Evolutionary conservation across 2,888 invertebrate species (phyloP).

Genomic region (Stomorhina lunata): DNA sequence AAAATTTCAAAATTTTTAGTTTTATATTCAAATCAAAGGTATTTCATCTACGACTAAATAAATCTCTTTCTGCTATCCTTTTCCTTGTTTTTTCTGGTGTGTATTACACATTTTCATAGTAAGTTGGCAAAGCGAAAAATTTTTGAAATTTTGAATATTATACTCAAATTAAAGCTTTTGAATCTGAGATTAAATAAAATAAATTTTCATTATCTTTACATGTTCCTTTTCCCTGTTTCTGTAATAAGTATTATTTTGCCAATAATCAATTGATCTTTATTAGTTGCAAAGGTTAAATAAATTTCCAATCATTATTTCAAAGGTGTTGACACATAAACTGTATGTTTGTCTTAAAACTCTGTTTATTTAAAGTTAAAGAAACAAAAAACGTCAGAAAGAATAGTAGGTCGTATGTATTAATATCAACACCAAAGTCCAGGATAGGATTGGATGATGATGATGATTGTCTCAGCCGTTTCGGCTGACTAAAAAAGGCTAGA

Average conservation of each 20-base stretch:
- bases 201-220: not conserved
- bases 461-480: not conserved
- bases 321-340: constrained; percentile 52
- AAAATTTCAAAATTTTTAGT: too few species aligned
- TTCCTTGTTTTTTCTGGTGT: too few species aligned
- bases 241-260: constrained; percentile 5
- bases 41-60: too few species aligned
- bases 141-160: not conserved
- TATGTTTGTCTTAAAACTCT: not conserved
- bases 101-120: too few species aligned
- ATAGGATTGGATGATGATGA: too few species aligned
- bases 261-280: constrained; percentile 50
- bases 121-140: constrained; percentile 11
- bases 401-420: constrained; percentile 33
- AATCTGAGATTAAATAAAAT: not conserved
- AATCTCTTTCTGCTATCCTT: too few species aligned
- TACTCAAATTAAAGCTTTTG: not conserved
- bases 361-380: constrained; percentile 4
- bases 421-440: constrained; percentile 15
- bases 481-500: too few species aligned
- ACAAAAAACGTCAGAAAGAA: too few species aligned
- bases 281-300: constrained; percentile 50
- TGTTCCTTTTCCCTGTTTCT: not conserved
- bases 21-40: too few species aligned
- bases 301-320: constrained; percentile 24